Percentiles rank a stretch among this genome's conserved stretches.
Evolutionary conservation across 1,140 invertebrate genomes (phyloP).

Genomic region (Temnothorax nylanderi): DNA sequence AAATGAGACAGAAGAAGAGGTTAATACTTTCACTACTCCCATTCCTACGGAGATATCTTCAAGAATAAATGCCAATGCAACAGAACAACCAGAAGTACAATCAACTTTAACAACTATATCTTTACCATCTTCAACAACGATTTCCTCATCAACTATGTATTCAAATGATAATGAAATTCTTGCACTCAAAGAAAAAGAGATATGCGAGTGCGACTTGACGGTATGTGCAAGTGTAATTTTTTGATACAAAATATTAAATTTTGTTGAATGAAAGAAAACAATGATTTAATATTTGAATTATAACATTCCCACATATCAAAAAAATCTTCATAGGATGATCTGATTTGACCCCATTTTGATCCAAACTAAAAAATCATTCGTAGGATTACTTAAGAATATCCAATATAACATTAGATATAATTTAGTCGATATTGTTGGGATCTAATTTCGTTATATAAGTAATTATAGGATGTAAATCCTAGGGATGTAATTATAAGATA

Average conservation of each 20-base stretch:
- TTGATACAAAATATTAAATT: not conserved
- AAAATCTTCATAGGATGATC: no score
- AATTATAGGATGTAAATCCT: no score
- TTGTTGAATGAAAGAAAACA: not conserved
- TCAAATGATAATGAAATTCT: conserved; percentile 50
- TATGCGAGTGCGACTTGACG: conserved; percentile 81
- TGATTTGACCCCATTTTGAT: no score
- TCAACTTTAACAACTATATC: conserved; percentile 26
- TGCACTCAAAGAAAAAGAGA: conserved; percentile 64
- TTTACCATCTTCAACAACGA: conserved; percentile 17
- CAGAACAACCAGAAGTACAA: conserved; percentile 12
- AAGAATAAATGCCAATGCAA: conserved; percentile 15
- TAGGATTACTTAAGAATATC: no score
- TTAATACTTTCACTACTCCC: conserved; percentile 8
- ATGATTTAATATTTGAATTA: not conserved
- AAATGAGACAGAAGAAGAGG: conserved; percentile 22
- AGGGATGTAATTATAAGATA: no score
- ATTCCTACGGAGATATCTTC: conserved; percentile 25
- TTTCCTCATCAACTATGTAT: not conserved
- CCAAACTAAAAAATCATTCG: no score
- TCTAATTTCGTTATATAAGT: no score
- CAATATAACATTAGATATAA: no score
- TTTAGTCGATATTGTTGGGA: no score
- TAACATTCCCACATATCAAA: no score
- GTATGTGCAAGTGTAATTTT: conserved; percentile 66